Base-by-base conservation (phyloP, 2,888 invertebrate genomes). In the Torymus aiolomorphi region DNA sequence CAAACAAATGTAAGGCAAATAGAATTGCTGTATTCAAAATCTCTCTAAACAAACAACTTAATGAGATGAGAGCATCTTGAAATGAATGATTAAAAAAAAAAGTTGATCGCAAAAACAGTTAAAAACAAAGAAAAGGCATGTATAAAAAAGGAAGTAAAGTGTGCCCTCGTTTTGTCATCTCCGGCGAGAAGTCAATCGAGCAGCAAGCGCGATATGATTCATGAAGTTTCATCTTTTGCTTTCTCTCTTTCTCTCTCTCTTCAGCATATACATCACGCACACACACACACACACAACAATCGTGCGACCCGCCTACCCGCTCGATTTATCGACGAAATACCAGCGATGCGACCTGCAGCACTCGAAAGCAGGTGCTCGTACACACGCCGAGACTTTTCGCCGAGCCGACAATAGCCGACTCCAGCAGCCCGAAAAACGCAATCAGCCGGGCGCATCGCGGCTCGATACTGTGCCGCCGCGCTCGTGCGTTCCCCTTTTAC, bases 301-400 rank as follows among this genome's bases (percentile, higher is more conserved):
- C 42, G 24, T 20, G 51, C 16, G 24, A 20, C 12, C 75, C n/a
- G 2, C 10, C 14, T 24, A 24, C 14, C n/a, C 49, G 54, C 49
- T 51, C 63, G 70, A 65, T 63, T 63, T 63, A 71, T 76, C 70
- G 63, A 71, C 24, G n/a, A 51, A 65, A 63, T 76, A 24, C 24
- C 76, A 13, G 24, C 57, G n/a, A 24, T 31, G 13, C 14, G 31
- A 18, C 42, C 57, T 61, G 16, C 51, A 62, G 42, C 54, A 11
- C 75, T 31, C 61, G 42, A 42, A 42, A 42, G 42, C 42, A 42
- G 42, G 42, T 42, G 42, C 42, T 5, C 42, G 42, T 8, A 42
- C 8, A 42, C 42, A 42, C 42, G 31, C 0, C 31, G 42, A 10
- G 31, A 5, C 31, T 31, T 31, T 31, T 51, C 12, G 14, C 5